These are phyloP conservation scores for Cyprinodon diabolis DNA, from an alignment of 2,797 vertebrate genomes.

Conservation along the genomic window DNA sequence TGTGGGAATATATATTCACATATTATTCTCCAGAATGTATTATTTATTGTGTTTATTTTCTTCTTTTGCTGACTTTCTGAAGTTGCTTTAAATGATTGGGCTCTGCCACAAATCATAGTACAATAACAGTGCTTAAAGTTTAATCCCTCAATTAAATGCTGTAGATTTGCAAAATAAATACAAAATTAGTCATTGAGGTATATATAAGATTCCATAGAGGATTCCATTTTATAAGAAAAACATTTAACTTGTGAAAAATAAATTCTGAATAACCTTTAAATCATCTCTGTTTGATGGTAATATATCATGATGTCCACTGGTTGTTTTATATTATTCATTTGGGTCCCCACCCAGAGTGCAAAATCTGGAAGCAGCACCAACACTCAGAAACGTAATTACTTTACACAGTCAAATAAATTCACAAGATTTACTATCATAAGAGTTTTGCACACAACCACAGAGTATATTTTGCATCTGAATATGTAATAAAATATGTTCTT, in stretches of 20 bases:
- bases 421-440: background rate
- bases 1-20: conserved; percentile 66
- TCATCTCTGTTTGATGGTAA: background rate
- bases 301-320: background rate
- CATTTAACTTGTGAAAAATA: background rate
- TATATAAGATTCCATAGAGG: conserved; percentile 10
- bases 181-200: background rate
- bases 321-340: background rate
- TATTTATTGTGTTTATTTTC: conserved; percentile 48
- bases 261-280: conserved; percentile 4
- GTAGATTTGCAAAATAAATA: background rate
- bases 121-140: background rate
- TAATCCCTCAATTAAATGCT: background rate
- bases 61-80: conserved; percentile 51
- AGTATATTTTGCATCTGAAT: no score
- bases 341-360: background rate
- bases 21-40: conserved; percentile 66
- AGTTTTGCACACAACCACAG: background rate
- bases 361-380: background rate
- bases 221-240: background rate
- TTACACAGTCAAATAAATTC: background rate
- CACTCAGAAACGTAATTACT: background rate
- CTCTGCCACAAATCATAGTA: background rate
- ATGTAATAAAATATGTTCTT: no score
- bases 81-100: conserved; percentile 18